Base-by-base conservation (phyloP, 2,797 vertebrate species). In the Lagodon rhomboides region DNA sequence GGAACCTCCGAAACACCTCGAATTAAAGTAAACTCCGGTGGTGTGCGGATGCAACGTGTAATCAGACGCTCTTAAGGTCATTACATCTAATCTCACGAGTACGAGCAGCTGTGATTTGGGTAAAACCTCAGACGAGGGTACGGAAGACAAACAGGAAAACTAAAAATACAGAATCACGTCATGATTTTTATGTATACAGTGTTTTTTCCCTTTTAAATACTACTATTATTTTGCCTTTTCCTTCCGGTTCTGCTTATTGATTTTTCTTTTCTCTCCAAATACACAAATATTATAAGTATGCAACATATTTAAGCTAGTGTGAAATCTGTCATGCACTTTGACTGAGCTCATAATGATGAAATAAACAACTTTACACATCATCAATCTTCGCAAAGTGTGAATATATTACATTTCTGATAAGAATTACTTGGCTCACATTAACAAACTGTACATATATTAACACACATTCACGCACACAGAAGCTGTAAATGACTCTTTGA, bases 21-120 rank as follows among this genome's bases (percentile, higher is more conserved):
- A 62, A 72, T 77, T 64, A 76, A 77, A 79, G 41, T 34, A 75
- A 64, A 81, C 22, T 54, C 75, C 67, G 75, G 78, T 25, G 68
- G 12, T 49, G 23, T 7, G 22, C 55, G 73, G 64, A 72, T 50
- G 72, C 59, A 79, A 49, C 4, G 9, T 68, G 73, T 80, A 75
- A 87, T 82, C 71, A 64, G 46, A 76, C 16, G 9, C 49, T 54
- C 20, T 65, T 46, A 25, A 44, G 1, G 1, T 75, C 58, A 79
- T 83, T 75, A 73, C 55, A 56, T 71, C 54, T 55, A 67, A 81
- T 79, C 63, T 58, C 67, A 30, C 34, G 30, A 65, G 22, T 23
- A 64, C 25, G n/a, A 61, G 23, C 16, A 27, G 34, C 30, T 64
- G 50, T 20, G 56, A 64, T 66, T 66, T 41, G 5, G 27, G 47